Percentiles rank a stretch among this genome's conserved stretches.
These are phyloP conservation scores for Saturnia japonica DNA, from an alignment of 2,888 invertebrate species.

Conservation along the genomic window DNA sequence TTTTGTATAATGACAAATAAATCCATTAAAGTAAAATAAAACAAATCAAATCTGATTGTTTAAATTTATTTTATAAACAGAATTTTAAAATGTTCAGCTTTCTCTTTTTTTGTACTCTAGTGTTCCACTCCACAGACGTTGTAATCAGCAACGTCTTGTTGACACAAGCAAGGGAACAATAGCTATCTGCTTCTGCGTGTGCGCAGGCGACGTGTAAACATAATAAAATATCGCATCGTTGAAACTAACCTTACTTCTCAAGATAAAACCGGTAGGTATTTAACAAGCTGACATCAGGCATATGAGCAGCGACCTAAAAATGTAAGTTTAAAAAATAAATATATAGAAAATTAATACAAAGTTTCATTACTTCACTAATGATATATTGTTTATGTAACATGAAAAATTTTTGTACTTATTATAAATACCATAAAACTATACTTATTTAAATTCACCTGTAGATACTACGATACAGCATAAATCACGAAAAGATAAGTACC, in stretches of 20 bases:
- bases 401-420: background rate
- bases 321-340: background rate
- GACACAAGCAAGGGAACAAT: conserved; percentile 63
- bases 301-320: background rate
- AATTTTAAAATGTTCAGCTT: background rate
- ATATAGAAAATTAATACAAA: background rate
- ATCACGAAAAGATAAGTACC: background rate
- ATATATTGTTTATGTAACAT: background rate
- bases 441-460: background rate
- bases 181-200: conserved; percentile 47
- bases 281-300: background rate
- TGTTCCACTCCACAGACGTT: conserved; percentile 45
- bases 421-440: background rate
- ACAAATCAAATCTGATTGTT: background rate
- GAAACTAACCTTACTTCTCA: background rate
- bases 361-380: background rate
- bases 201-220: conserved; percentile 28
- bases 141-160: conserved; percentile 47
- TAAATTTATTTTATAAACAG: background rate
- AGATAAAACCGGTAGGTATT: background rate
- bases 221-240: background rate
- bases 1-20: background rate
- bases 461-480: background rate
- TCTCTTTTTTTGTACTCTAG: conserved; percentile 4
- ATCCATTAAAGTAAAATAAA: background rate